Evolutionary conservation across 1,140 invertebrate genomes (phyloP), one percentile per base, ranked within the genome.

Genomic region (Coboldia fuscipes): DNA sequence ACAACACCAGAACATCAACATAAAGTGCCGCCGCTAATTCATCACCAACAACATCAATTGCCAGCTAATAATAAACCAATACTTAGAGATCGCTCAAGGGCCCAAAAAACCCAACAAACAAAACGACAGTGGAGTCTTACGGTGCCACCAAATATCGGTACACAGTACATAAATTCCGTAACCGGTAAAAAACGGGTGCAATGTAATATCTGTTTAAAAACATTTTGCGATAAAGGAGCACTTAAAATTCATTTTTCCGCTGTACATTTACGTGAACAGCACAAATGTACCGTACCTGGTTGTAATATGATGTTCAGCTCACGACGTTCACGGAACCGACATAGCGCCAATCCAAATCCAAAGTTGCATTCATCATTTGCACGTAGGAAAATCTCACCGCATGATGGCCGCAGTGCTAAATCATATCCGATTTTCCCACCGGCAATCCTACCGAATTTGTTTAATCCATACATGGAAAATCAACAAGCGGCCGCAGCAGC

Each of bases 171-270:
- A 41, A 90, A 90, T 51, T 84, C 85, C 5, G 72, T 81, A 1
- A 85, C 83, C 6, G 85, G 85, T 13, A 93, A 93, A 60, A 96
- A 97, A 52, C 70, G 94, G 43, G 93, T 98, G 29, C 84, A 97
- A 56, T 98, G 94, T 61, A 90, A 92, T 51, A 89, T 93, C 30
- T 98, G 94, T 56, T 67, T 94, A 33, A 97, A 98, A 56, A 97
- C 93, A 38, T 99, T 98, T 61, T 99, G 96, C 69, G 96, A 99
- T 61, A 99, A 98, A 61, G 92, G 92, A 34, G 96, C 96, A 6
- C 63, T 99, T 5, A 99, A 99, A 62, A 99, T 99, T 21, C 96
- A 99, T 51, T 98, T 97, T 51, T 97, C 90, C 33, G 94, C 94
- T 1, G 96, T 99, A 24, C 80, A 86, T 48, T 46, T 73, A 32